Conservation (phyloP, 2,113 vertebrate species). For the Gracilinanus agilis region DNA sequence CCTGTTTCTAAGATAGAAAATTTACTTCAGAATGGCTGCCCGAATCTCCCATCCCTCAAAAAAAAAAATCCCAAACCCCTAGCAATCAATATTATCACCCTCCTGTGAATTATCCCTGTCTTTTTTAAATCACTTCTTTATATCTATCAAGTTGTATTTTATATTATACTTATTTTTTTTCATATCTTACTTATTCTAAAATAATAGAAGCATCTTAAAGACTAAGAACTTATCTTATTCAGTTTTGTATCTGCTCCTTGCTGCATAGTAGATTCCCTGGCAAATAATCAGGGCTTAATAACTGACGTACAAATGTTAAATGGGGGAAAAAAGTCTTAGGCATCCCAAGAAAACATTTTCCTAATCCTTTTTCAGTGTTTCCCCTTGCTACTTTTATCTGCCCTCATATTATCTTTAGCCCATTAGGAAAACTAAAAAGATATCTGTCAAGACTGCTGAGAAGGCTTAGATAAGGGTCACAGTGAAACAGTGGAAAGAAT, state of each 20-base stretch:
- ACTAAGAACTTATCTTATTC: neutral
- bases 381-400: neutral
- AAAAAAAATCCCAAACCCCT: neutral
- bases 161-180: neutral
- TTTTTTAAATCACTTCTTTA: neutral
- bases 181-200: neutral
- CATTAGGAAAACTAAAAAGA: slow-evolving; percentile 15
- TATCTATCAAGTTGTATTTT: neutral
- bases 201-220: neutral
- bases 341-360: neutral
- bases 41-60: neutral
- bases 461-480: neutral
- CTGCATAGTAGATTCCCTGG: neutral
- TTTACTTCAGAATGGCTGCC: neutral
- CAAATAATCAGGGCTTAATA: neutral
- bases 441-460: neutral
- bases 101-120: neutral
- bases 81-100: neutral
- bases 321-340: slow-evolving; percentile 4
- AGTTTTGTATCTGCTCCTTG: neutral
- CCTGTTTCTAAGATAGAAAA: neutral
- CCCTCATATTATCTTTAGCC: slow-evolving; percentile 6
- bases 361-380: slow-evolving; percentile 17
- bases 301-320: neutral
- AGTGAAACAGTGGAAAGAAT: neutral